Conservation (phyloP, 2,888 invertebrate species). For the Drosophila multiciliata region DNA sequence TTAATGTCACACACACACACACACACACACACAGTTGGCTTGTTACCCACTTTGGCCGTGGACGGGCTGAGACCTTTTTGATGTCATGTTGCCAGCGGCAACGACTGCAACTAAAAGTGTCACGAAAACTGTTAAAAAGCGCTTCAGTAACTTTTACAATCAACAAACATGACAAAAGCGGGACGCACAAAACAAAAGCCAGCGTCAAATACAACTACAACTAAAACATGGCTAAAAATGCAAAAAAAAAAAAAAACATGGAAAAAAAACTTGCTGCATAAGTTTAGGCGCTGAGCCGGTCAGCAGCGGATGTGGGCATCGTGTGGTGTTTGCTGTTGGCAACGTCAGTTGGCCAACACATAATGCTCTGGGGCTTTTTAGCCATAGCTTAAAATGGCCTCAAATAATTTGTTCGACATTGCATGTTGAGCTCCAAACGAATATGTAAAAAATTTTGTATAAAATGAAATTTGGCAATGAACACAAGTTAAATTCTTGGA, state of each 20-base stretch:
- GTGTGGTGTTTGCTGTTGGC: conserved; percentile 17
- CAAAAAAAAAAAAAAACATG: background rate
- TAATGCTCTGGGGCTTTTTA: conserved; percentile 46
- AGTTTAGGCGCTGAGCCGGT: conserved; percentile 42
- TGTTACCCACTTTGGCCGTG: conserved; percentile 6
- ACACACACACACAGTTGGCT: too few species aligned
- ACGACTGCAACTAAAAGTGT: conserved; percentile 56
- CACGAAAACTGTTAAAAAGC: conserved; percentile 77
- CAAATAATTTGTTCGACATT: conserved; percentile 23
- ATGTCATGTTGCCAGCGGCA: conserved; percentile 48
- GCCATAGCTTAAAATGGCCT: conserved; percentile 21
- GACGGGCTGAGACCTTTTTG: conserved; percentile 24
- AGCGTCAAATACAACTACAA: conserved; percentile 68
- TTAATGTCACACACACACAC: conserved; percentile 16
- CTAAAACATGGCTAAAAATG: background rate
- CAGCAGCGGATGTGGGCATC: conserved; percentile 21
- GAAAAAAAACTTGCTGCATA: conserved; percentile 54
- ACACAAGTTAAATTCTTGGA: background rate
- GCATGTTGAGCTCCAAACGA: background rate
- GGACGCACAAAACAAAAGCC: conserved; percentile 59
- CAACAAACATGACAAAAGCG: conserved; percentile 79
- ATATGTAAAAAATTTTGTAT: background rate
- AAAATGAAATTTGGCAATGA: background rate
- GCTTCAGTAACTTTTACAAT: conserved; percentile 77
- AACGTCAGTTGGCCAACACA: conserved; percentile 51